Evolutionary conservation across 2,888 invertebrate species (phyloP).

Genomic region (Bombyx huttoni): DNA sequence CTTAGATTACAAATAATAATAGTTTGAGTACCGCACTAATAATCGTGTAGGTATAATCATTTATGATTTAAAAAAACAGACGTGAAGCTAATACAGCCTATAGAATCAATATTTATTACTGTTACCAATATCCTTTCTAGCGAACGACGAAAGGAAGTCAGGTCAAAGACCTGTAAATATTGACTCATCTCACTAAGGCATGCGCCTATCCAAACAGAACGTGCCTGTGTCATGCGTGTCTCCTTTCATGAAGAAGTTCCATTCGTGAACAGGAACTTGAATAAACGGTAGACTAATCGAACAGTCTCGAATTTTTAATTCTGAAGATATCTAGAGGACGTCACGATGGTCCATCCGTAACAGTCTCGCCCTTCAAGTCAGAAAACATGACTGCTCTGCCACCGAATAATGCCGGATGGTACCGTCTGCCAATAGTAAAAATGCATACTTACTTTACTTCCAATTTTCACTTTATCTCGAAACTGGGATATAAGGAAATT

Average conservation of each 20-base stretch:
- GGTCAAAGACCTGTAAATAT: conserved; percentile 60
- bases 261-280: conserved; percentile 9
- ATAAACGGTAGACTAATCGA: background rate
- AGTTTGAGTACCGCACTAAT: no score
- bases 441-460: background rate
- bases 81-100: background rate
- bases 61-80: background rate
- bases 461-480: background rate
- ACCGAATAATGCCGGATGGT: no score
- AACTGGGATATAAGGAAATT: background rate
- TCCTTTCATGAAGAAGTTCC: conserved; percentile 19
- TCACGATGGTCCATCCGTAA: no score
- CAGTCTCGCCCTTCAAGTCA: no score
- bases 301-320: background rate
- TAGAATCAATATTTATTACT: conserved; percentile 9
- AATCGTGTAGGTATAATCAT: no score
- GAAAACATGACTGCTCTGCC: no score
- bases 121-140: conserved; percentile 26
- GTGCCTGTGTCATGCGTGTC: conserved; percentile 21
- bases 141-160: conserved; percentile 28
- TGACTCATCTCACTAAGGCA: conserved; percentile 49
- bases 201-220: conserved; percentile 39
- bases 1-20: no score
- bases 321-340: no score
- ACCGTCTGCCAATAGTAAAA: no score